Conservation (phyloP, 2,797 vertebrate genomes). For the Molossus alvarezi region DNA sequence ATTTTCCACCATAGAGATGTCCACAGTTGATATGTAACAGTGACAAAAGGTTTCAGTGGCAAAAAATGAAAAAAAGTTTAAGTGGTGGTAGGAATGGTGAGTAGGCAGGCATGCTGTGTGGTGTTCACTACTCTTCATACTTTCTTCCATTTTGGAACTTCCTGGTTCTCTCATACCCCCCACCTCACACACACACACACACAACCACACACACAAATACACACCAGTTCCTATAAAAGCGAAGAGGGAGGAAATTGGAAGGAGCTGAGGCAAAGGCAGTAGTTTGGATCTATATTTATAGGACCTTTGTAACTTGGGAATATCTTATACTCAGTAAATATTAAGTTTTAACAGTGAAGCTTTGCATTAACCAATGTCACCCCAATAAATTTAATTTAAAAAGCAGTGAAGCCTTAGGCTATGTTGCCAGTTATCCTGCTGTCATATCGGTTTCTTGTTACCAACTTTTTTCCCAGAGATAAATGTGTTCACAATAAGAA, state of each 20-base stretch:
- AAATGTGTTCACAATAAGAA: conserved; percentile 58
- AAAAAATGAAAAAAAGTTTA: conserved; percentile 13
- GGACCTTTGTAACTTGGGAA: conserved; percentile 59
- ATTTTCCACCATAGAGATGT: conserved; percentile 39
- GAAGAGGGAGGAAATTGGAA: neutral
- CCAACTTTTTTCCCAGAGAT: neutral
- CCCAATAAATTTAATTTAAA: neutral
- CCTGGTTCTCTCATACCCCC: neutral
- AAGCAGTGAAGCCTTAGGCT: conserved; percentile 53
- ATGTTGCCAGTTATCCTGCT: conserved; percentile 49
- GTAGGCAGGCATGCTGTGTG: conserved; percentile 9
- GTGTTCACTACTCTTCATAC: conserved; percentile 39
- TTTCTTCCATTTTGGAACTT: conserved; percentile 68
- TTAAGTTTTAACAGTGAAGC: conserved; percentile 61
- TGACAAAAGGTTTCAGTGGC: conserved; percentile 1
- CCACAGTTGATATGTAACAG: conserved; percentile 42
- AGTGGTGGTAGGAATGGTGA: neutral
- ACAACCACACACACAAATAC: accelerated
- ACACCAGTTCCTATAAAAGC: neutral
- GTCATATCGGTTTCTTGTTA: conserved; percentile 52
- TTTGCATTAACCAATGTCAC: neutral
- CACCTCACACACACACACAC: accelerated
- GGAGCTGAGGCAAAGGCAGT: conserved; percentile 34
- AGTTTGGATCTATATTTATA: conserved; percentile 76
- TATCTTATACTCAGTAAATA: conserved; percentile 62